Base-by-base conservation (phyloP, 2,797 vertebrate species). In the Parambassis ranga region DNA sequence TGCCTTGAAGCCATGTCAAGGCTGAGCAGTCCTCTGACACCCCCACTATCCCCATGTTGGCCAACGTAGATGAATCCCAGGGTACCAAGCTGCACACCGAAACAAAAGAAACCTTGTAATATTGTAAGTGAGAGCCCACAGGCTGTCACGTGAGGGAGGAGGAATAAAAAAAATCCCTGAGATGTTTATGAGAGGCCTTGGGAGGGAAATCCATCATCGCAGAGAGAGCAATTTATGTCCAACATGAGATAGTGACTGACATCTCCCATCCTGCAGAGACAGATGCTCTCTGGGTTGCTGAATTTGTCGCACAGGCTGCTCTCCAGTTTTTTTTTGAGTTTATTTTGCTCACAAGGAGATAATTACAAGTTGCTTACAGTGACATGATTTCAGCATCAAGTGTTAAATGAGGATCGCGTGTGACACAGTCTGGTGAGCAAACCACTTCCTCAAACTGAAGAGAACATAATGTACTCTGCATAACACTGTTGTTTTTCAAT, bases 61-160 rank as follows among this genome's bases (percentile, higher is more conserved):
- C 57, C 38, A 9, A 36, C 43, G 52, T 75, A 63, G 81, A 81
- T 81, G 68, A 83, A 85, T 89, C 79, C 72, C 79, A 71, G 66
- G 51, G 52, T 61, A 53, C 74, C 68, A 32, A 5, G 31, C 82
- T 76, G 81, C 82, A 70, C 66, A 60, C 53, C 69, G 81, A 86
- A 90, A 92, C 90, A 89, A 88, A 83, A 81, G 83, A 78, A 83
- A 87, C 67, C 85, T 85, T 91, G 89, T 92, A 85, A 85, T 80
- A 77, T 70, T 68, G 67, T 55, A 68, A 75, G 74, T 51, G 42
- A 81, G 68, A 63, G 85, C 83, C 88, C 71, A 72, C 31, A 62
- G 89, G 82, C 75, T 71, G 84, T 82, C 75, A 74, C 65, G 49
- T 41, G 55, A 28, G 33, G 35, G 16, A 23, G 18, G 28, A 7